A percentile compares a stretch with the other conserved stretches of the same genome.
Evolutionary conservation across 2,797 vertebrate species (phyloP).

Genomic region (Microchirus variegatus): DNA sequence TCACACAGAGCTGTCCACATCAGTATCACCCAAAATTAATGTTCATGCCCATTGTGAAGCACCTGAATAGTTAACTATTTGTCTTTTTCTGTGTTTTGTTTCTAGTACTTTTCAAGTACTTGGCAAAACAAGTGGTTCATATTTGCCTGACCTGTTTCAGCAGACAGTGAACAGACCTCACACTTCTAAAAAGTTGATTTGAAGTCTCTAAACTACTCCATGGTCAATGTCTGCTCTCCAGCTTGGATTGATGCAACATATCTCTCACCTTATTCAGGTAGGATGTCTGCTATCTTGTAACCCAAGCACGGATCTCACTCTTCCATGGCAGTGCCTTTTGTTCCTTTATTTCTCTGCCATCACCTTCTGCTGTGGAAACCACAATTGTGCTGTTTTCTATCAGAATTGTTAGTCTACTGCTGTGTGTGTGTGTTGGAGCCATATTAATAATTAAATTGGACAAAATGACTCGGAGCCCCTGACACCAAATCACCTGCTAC

Average conservation of each 20-base stretch:
- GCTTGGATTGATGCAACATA: slow-evolving; percentile 21
- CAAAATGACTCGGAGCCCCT: too few relatives aligned
- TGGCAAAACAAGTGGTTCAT: too few relatives aligned
- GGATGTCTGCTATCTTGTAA: too few relatives aligned
- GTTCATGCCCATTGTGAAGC: too few relatives aligned
- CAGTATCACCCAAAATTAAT: too few relatives aligned
- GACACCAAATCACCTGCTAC: too few relatives aligned
- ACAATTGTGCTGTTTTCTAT: slow-evolving; percentile 26
- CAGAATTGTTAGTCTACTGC: background rate
- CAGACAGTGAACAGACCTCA: background rate
- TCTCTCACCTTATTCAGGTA: slow-evolving; percentile 38
- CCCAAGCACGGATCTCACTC: slow-evolving; percentile 51
- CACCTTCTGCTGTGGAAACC: slow-evolving; percentile 47
- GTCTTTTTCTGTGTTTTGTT: too few relatives aligned
- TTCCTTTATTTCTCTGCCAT: slow-evolving; percentile 59
- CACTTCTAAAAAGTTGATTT: background rate
- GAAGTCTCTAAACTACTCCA: slow-evolving; percentile 17
- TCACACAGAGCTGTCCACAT: too few relatives aligned
- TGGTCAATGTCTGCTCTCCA: slow-evolving; percentile 13
- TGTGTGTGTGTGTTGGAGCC: too few relatives aligned
- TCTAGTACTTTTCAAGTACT: too few relatives aligned
- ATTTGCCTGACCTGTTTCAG: background rate
- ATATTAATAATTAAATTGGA: too few relatives aligned
- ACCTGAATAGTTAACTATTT: too few relatives aligned
- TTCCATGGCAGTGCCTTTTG: slow-evolving; percentile 52